Base-by-base conservation (phyloP, 2,113 vertebrate species). In the Carlito syrichta region DNA sequence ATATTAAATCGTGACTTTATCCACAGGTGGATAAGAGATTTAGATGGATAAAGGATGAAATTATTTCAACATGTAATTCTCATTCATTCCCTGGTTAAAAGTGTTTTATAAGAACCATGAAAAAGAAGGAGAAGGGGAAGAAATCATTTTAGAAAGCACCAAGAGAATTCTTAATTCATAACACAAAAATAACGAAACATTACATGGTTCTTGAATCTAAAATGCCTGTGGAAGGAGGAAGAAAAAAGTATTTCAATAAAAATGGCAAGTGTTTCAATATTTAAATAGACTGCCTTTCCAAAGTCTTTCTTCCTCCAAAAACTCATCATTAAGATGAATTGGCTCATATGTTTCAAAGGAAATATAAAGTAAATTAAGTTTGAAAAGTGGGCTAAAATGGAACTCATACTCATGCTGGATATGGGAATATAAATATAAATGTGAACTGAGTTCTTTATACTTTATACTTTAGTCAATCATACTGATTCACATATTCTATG, bases 181-280 rank as follows among this genome's bases (percentile, higher is more conserved):
- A 79, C 79, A 91, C 48, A 56, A 90, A 97, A 96, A 90, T 91
- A 93, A 76, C 45, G 86, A 62, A 43, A 78, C 19, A 50, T 76
- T 96, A 79, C 23, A 88, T 81, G 50, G 38, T 56, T 87, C 27
- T 68, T 81, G 16, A 94, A 91, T 62, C 63, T 85, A 91, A 96
- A 97, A 86, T 45, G 45, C 73, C 77, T 91, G 27, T 81, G 48
- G 43, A 92, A 97, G 76, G 27, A 93, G 56, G 38, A 94, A 92
- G 17, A 11, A 90, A 90, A 87, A 69, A 4, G 1, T 23, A 83
- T 93, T 96, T 86, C 40, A 86, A 62, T 93, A 95, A 94, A 96
- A 96, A 95, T 85, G 92, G 27, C 56, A 96, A 94, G 38, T 81
- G 76, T 95, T 92, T 82, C 45, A 90, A 96, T 91, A 97, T 96